These are phyloP conservation scores for Ophthalmolycus amberensis DNA, from an alignment of 2,113 vertebrate species.

Conservation along the genomic window DNA sequence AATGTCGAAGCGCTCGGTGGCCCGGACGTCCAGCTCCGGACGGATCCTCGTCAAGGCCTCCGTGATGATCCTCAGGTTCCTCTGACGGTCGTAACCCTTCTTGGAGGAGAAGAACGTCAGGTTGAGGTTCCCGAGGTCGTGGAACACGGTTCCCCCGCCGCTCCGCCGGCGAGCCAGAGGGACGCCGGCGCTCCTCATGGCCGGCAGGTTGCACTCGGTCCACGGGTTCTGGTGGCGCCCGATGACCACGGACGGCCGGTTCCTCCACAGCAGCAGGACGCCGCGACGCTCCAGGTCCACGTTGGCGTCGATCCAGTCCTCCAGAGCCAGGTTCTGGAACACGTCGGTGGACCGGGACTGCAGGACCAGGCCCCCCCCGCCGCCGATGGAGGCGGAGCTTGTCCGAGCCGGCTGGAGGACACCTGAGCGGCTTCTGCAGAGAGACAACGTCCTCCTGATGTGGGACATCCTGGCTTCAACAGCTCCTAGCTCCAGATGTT, in stretches of 20 bases:
- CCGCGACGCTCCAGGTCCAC: constrained; percentile 83
- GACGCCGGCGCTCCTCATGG: constrained; percentile 85
- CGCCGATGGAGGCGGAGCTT: neutral
- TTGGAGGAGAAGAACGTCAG: constrained; percentile 94
- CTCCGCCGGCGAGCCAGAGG: constrained; percentile 91
- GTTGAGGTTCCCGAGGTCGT: constrained; percentile 97
- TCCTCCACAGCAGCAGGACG: constrained; percentile 92
- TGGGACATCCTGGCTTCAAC: constrained; percentile 9
- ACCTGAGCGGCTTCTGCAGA: neutral
- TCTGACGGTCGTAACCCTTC: constrained; percentile 87
- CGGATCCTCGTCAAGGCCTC: constrained; percentile 84
- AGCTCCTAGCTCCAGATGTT: too few relatives aligned
- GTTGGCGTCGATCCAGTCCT: constrained; percentile 95
- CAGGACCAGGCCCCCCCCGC: constrained; percentile 78
- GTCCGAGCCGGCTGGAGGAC: neutral
- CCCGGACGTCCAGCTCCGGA: constrained; percentile 85
- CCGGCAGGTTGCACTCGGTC: constrained; percentile 89
- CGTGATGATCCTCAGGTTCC: constrained; percentile 89
- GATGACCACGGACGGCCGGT: constrained; percentile 89
- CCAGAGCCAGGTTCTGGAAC: constrained; percentile 92
- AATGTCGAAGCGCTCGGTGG: constrained; percentile 90
- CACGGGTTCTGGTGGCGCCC: constrained; percentile 98
- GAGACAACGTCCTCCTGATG: constrained; percentile 4
- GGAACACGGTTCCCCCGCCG: constrained; percentile 96
- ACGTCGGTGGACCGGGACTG: constrained; percentile 88